phyloP scores from a whole-genome alignment of 2,797 vertebrate genomes.

The Falco rusticolus region DNA sequence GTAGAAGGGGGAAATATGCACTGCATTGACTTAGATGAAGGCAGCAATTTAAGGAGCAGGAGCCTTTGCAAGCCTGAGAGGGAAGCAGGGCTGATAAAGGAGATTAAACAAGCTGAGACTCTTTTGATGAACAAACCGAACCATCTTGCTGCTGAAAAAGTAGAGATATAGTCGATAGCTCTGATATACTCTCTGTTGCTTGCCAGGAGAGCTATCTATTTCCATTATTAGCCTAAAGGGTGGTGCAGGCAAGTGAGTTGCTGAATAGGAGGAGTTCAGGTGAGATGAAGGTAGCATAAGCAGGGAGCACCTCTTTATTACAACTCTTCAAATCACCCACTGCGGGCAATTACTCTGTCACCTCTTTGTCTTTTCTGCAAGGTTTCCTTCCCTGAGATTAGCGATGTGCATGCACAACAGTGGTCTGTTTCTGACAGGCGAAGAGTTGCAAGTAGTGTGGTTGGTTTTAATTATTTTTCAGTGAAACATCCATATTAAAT shows the following conservation, averaged over 20 bases:
- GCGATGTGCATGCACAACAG: not conserved
- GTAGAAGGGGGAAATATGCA: conserved; percentile 17
- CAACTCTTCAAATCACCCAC: conserved; percentile 37
- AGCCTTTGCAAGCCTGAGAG: conserved; percentile 42
- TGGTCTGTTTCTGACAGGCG: not conserved
- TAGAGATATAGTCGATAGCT: not conserved
- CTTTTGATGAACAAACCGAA: conserved; percentile 58
- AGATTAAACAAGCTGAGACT: conserved; percentile 50
- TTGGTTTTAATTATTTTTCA: conserved; percentile 65
- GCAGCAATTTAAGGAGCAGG: conserved; percentile 42
- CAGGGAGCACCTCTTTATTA: not conserved
- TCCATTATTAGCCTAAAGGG: conserved; percentile 15
- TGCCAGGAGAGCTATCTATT: not conserved
- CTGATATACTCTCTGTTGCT: not conserved
- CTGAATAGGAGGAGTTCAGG: not conserved
- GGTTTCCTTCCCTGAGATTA: conserved; percentile 35
- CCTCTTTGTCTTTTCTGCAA: conserved; percentile 21
- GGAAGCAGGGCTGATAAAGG: conserved; percentile 24
- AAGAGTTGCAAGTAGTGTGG: not conserved
- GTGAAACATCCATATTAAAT: conserved; percentile 35
- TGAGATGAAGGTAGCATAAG: conserved; percentile 1
- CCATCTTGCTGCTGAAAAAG: conserved; percentile 21
- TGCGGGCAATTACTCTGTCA: conserved; percentile 43
- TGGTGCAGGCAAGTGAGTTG: not conserved
- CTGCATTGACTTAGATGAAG: conserved; percentile 23